A percentile compares a stretch with the other conserved stretches of the same genome.
Conservation (phyloP, 2,888 invertebrate species). For the Caenorhabditis sinica region DNA sequence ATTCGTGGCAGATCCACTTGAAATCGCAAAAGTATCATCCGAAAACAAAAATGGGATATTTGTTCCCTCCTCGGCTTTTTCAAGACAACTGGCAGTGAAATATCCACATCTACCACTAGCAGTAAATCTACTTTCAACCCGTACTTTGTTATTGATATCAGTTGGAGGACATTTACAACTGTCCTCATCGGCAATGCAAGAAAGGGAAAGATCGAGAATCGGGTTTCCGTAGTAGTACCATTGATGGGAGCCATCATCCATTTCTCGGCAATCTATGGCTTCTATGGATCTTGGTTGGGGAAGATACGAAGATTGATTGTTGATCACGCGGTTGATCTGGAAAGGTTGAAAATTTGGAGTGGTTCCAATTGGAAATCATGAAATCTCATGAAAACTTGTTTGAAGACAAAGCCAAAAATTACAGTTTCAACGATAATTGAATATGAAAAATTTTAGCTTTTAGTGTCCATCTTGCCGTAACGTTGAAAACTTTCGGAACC, state of each 20-base stretch:
- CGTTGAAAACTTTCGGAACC: no score
- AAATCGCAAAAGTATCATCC: not conserved
- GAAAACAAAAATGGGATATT: constrained; percentile 1
- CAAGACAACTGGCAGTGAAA: not conserved
- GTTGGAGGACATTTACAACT: not conserved
- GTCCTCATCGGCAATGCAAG: constrained; percentile 1
- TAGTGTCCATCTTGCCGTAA: no score
- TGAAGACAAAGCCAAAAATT: no score
- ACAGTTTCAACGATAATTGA: no score
- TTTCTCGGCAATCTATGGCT: not conserved
- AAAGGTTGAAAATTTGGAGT: not conserved
- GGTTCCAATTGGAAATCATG: no score
- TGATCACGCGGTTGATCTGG: constrained; percentile 15
- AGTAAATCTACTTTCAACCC: not conserved
- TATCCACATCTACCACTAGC: not conserved
- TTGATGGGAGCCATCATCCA: not conserved
- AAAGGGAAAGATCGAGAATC: not conserved
- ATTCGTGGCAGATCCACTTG: not conserved
- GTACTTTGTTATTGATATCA: no score
- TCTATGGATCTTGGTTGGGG: not conserved
- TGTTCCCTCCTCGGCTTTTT: not conserved
- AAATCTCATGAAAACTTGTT: not conserved
- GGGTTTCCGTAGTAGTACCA: constrained; percentile 9
- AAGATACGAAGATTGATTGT: not conserved
- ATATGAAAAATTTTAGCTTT: no score